These are phyloP conservation scores for Cephus runcator DNA, from an alignment of 2,888 invertebrate genomes.

Conservation along the genomic window DNA sequence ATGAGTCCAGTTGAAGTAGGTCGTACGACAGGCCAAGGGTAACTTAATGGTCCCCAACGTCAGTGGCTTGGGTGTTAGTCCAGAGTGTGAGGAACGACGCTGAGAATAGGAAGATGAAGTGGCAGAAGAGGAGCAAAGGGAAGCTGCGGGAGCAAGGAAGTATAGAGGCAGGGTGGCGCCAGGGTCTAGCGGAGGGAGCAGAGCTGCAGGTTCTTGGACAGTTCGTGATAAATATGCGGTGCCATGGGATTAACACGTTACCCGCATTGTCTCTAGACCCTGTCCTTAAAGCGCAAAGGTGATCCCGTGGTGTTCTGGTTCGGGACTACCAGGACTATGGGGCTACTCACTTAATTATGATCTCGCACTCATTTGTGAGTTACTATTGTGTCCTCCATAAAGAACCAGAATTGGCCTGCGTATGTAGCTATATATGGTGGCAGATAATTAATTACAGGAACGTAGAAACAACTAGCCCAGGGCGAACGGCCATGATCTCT, in stretches of 20 bases:
- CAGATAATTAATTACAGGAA: not conserved
- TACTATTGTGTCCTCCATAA: not conserved
- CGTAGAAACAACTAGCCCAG: not conserved
- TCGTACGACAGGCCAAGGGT: not conserved
- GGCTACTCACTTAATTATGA: not conserved
- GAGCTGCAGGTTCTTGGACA: conserved; percentile 23
- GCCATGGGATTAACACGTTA: conserved; percentile 35
- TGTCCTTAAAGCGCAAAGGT: conserved; percentile 5
- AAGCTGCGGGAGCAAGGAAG: not conserved
- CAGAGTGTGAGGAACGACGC: not conserved
- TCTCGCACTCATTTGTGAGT: not conserved
- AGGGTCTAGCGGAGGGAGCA: not conserved
- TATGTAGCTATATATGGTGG: not conserved
- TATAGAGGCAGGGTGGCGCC: not conserved
- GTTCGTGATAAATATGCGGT: conserved; percentile 40
- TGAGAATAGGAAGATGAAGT: not conserved
- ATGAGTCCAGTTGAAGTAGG: not conserved
- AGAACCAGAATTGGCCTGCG: not conserved
- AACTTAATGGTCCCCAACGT: not conserved
- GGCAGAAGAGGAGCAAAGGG: not conserved
- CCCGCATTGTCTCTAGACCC: conserved; percentile 33
- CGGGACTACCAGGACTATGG: not conserved
- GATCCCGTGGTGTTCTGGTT: not conserved
- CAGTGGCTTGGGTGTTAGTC: not conserved
- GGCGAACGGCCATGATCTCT: not conserved